Evolutionary conservation across 2,888 invertebrate genomes (phyloP).

Genomic region (Disparrhopalites patrizii): DNA sequence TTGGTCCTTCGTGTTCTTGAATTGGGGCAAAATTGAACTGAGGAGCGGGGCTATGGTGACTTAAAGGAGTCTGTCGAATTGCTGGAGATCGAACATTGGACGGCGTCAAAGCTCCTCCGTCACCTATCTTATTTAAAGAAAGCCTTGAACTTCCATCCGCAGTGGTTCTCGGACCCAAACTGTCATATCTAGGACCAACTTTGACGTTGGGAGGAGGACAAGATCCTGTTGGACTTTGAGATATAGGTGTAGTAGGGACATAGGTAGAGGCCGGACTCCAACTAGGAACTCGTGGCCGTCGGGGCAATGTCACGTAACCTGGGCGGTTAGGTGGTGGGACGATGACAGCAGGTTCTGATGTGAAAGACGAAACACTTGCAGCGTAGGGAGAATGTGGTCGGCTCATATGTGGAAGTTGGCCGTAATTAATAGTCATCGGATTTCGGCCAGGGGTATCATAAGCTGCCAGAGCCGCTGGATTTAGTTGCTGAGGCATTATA

Average conservation of each 20-base stretch:
- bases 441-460: constrained; percentile 50
- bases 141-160: constrained; percentile 83
- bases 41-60: constrained; percentile 28
- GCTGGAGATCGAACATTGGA: constrained; percentile 27
- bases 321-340: constrained; percentile 65
- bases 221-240: constrained; percentile 39
- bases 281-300: constrained; percentile 75
- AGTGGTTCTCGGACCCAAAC: constrained; percentile 84
- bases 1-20: constrained; percentile 34
- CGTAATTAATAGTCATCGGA: constrained; percentile 52
- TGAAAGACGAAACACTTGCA: constrained; percentile 59
- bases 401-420: constrained; percentile 62
- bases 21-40: constrained; percentile 41
- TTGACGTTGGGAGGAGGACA: constrained; percentile 54
- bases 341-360: constrained; percentile 58
- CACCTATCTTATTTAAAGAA: constrained; percentile 69
- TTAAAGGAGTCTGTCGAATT: constrained; percentile 23
- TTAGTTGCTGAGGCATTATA: constrained; percentile 39
- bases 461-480: constrained; percentile 37
- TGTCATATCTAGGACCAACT: constrained; percentile 78
- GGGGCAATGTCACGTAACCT: constrained; percentile 81
- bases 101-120: constrained; percentile 30
- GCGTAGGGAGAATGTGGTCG: constrained; percentile 61
- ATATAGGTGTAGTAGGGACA: constrained; percentile 49
- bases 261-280: constrained; percentile 55